phyloP scores from a whole-genome alignment of 2,113 vertebrate genomes.

The Merops nubicus region DNA sequence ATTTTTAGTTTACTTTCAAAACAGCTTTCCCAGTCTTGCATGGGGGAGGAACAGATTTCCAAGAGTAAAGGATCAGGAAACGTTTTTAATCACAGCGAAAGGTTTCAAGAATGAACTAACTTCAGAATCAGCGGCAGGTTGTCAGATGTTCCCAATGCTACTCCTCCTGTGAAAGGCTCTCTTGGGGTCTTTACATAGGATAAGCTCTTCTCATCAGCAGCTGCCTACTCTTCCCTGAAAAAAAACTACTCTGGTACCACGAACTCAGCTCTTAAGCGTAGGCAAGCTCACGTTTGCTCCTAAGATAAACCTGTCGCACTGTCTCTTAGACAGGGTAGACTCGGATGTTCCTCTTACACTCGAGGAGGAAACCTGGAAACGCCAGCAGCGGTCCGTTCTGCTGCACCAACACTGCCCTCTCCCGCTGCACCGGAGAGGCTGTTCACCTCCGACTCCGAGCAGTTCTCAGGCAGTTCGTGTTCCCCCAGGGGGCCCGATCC shows the following conservation, averaged over 20 bases:
- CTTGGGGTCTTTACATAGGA: background rate
- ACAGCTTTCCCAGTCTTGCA: background rate
- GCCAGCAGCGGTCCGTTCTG: fast-evolving
- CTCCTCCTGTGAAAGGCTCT: background rate
- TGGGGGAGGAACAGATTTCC: background rate
- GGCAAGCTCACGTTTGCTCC: background rate
- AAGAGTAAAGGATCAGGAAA: background rate
- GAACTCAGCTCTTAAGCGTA: background rate
- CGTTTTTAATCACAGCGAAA: background rate
- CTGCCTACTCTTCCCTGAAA: background rate
- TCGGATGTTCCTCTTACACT: no score
- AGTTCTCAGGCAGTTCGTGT: fast-evolving
- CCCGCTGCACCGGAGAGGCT: background rate
- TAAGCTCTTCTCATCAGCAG: background rate
- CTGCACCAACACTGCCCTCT: conserved; percentile 11
- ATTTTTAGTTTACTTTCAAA: background rate
- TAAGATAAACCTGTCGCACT: background rate
- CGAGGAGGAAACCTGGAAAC: background rate
- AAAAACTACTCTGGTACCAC: fast-evolving
- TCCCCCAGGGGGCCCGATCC: fast-evolving
- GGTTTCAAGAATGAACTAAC: background rate
- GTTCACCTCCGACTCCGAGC: fast-evolving
- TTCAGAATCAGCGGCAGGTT: background rate
- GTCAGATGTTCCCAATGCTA: background rate
- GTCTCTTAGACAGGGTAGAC: background rate